Evolutionary conservation across 2,888 invertebrate species (phyloP).

Genomic region (Masnerella sp.): DNA sequence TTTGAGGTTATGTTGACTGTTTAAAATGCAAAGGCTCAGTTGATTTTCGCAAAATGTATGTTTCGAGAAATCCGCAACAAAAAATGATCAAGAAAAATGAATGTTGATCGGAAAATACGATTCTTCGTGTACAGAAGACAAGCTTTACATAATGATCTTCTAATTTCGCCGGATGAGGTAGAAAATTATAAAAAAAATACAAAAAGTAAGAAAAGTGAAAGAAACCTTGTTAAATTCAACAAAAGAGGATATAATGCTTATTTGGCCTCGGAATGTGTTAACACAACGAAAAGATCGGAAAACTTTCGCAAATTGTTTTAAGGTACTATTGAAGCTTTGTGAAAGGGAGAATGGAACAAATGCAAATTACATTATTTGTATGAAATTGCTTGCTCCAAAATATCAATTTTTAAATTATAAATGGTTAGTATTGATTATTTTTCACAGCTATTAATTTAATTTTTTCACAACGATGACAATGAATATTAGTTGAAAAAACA

Average conservation of each 20-base stretch:
- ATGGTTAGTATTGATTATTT: conserved; percentile 81
- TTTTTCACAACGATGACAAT: no score
- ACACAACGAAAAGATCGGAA: conserved; percentile 62
- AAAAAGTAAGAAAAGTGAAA: background rate
- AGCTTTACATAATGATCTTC: conserved; percentile 13
- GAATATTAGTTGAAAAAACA: no score
- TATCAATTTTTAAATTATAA: conserved; percentile 84
- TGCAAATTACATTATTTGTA: conserved; percentile 59
- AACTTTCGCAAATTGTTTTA: conserved; percentile 67
- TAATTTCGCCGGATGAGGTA: conserved; percentile 13
- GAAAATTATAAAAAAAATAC: background rate
- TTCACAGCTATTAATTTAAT: no score
- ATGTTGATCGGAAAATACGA: conserved; percentile 5
- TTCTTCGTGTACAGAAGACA: conserved; percentile 20
- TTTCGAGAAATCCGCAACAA: no score
- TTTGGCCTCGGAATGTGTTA: conserved; percentile 67
- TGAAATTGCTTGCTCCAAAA: conserved; percentile 81
- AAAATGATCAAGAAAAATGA: conserved; percentile 8
- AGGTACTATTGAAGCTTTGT: conserved; percentile 52
- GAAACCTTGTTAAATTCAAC: conserved; percentile 60
- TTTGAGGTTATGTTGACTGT: no score
- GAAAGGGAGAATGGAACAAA: background rate
- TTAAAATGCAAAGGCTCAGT: no score
- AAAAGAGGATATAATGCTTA: conserved; percentile 67
- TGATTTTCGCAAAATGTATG: no score